Evolutionary conservation across 2,113 vertebrate species (phyloP), one percentile per base, ranked within the genome.

Genomic region (Microtus richardsoni): DNA sequence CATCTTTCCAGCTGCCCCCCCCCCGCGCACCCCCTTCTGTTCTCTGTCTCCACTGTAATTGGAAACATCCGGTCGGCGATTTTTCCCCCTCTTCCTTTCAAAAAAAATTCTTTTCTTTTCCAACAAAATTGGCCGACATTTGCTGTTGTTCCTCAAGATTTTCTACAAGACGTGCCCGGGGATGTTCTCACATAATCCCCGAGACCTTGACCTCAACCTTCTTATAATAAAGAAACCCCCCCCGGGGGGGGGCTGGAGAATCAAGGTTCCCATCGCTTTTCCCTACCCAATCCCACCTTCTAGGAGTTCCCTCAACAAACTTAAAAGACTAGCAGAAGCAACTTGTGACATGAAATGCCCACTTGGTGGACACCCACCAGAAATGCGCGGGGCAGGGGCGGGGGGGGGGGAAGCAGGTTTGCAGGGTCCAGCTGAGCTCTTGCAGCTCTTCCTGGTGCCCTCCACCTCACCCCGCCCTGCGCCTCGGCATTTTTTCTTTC

Each of bases 1-100:
- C 85, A 39, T 70, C 95, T 47, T 71, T 62, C 74, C 95, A 80
- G 58, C 64, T 19, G 68, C 80, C 88, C 4, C 80, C 87, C 4
- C 44, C 77, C 58, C 75, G 11, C 78, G 52, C 52, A 16, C 80
- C 28, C 36, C 54, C 78, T 60, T 8, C 90, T 95, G 84, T 93
- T 95, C 91, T 85, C 90, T 26, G 88, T 73, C 62, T 96, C 88
- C 85, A 85, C 74, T 89, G 94, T 96, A 96, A 98, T 96, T 96
- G 97, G 93, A 97, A 97, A 97, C 96, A 97, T 97, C 96, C 97
- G 94, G 95, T 93, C 14, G 41, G 89, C 75, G 47, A 66, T 79
- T 54, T 52, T 26, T 4, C 7, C 62, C 41, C 10, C 12, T 58
- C 66, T 62, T 90, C 73, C 58, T 95, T 85, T 13, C 77, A 60